Conservation (phyloP, 2,888 invertebrate species). For the Osmoderma eremita region DNA sequence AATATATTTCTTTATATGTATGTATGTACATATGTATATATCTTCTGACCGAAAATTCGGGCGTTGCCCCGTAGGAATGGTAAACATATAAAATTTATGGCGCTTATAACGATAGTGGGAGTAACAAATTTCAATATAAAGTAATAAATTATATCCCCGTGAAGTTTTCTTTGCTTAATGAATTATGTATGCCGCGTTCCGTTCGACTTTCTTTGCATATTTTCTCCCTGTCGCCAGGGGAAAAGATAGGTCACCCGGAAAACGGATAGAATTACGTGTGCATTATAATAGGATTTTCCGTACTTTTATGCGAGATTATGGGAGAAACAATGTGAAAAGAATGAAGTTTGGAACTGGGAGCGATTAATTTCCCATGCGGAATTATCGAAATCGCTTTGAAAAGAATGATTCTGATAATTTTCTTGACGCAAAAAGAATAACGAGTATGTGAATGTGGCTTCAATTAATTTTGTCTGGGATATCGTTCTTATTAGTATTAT, state of each 20-base stretch:
- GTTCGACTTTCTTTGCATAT: neutral
- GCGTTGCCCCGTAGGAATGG: neutral
- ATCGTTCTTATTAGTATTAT: too few relatives aligned
- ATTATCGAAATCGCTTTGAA: too few relatives aligned
- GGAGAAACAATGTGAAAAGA: neutral
- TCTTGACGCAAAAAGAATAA: too few relatives aligned
- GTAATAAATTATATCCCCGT: slow-evolving; percentile 29
- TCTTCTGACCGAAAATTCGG: neutral
- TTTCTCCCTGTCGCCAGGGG: neutral
- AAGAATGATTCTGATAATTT: too few relatives aligned
- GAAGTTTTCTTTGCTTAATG: slow-evolving; percentile 13
- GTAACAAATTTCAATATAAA: slow-evolving; percentile 30
- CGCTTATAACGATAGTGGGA: slow-evolving; percentile 1
- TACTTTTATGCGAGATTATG: neutral
- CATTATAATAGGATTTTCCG: slow-evolving; percentile 4
- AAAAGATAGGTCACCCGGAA: neutral
- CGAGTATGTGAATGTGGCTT: too few relatives aligned
- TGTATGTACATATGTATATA: neutral
- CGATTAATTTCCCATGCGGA: neutral
- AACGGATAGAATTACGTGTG: neutral
- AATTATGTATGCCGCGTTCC: slow-evolving; percentile 23
- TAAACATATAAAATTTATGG: slow-evolving; percentile 30
- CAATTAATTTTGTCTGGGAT: too few relatives aligned
- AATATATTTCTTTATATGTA: too few relatives aligned
- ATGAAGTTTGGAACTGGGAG: neutral